A percentile compares a stretch with the other conserved stretches of the same genome.
These are phyloP conservation scores for Podilymbus podiceps DNA, from an alignment of 2,113 vertebrate genomes.

Conservation along the genomic window DNA sequence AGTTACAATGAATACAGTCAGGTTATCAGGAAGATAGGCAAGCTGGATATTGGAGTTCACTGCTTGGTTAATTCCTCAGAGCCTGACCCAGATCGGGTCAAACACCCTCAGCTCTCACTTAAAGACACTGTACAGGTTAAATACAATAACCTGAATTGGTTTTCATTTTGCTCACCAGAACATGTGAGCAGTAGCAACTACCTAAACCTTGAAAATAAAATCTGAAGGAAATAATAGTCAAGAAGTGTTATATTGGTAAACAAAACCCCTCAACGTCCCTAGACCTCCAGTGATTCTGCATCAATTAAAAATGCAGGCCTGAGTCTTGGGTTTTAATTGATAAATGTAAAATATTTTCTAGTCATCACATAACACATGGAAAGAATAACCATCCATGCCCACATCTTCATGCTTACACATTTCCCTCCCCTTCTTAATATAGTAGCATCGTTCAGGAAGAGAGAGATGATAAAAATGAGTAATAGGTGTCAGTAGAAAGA, in stretches of 20 bases:
- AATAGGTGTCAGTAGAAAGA: neutral
- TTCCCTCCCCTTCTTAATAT: neutral
- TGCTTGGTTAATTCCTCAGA: constrained; percentile 26
- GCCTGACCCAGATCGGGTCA: neutral
- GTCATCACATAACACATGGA: neutral
- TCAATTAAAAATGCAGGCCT: neutral
- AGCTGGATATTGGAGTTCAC: neutral
- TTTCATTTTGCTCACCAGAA: constrained; percentile 20
- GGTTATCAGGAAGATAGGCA: neutral
- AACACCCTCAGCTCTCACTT: neutral
- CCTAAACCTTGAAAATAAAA: neutral
- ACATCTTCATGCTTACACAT: neutral
- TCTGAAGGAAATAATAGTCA: neutral
- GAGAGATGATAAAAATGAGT: neutral
- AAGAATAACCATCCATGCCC: neutral
- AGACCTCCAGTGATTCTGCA: neutral
- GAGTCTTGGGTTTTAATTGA: neutral
- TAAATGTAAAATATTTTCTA: neutral
- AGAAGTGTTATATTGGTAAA: neutral
- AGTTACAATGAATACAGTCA: neutral
- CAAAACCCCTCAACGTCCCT: neutral
- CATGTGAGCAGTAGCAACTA: neutral
- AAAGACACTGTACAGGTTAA: neutral
- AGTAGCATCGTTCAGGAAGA: neutral
- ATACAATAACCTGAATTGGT: neutral